Evolutionary conservation across 1,140 invertebrate species (phyloP), one percentile per base, ranked within the genome.

Genomic region (Drosophila orosa): DNA sequence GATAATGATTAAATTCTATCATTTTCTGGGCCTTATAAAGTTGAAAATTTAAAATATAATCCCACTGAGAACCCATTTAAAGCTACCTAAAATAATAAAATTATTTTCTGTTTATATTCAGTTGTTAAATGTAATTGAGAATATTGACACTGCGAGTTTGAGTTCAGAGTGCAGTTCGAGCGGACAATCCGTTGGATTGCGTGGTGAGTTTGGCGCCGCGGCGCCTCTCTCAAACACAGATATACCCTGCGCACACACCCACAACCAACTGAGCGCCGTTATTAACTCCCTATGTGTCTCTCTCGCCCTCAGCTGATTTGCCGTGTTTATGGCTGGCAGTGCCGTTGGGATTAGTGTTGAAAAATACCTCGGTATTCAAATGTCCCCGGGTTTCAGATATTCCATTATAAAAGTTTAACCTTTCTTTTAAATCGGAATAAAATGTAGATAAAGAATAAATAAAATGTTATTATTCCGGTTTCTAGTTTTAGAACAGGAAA

Each of bases 191-290:
- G 56, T 48, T 48, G 39, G 37, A 59, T 63, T 55, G 19, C 57
- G 60, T 80, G 78, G 78, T 80, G 78, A 81, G 55, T 81, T 81
- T 56, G 6, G 17, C 17, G 22, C 59, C 56, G 27, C 42, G 39
- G 69, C 66, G 25, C 47, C 61, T 52, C 80, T 82, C 74, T 37
- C 44, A 39, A 50, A 77, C 40, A 73, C 79, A 60, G 17, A 45
- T 39, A 77, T 60, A 66, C 24, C 33, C 27, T 42, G 24, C 67
- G 33, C 50, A 65, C 68, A 19, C 59, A 82, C 33, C 75, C 19
- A 45, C 29, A 59, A 54, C 31, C 19, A 27, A 19, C 39, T 24
- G 52, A 13, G 29, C 54, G n/a, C 56, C 15, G 25, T 13, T 50
- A 19, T 13, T 31, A 9, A 8, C 13, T 45, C 29, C 56, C 13